phyloP scores from a whole-genome alignment of 2,797 vertebrate species.

The Uromys caudimaculatus region DNA sequence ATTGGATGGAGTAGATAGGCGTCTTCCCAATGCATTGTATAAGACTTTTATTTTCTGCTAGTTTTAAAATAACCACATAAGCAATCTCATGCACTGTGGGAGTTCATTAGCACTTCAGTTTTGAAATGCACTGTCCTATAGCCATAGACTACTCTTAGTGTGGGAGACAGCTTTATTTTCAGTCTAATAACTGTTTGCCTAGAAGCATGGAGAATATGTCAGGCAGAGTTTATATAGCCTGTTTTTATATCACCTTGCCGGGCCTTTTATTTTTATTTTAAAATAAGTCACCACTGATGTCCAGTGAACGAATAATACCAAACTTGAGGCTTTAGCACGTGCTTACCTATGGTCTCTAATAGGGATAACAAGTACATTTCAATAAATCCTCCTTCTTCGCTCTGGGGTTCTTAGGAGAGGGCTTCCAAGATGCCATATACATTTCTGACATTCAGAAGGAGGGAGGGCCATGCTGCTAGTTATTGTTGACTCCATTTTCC shows the following conservation, averaged over 20 bases:
- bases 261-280: neutral
- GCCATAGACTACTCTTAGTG: neutral
- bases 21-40: neutral
- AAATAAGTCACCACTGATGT: neutral
- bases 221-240: slow-evolving; percentile 23
- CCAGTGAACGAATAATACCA: neutral
- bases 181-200: slow-evolving; percentile 20
- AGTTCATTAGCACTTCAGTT: neutral
- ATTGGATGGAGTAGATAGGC: neutral
- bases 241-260: slow-evolving; percentile 7
- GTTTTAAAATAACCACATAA: neutral
- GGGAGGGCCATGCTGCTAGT: neutral
- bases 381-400: neutral
- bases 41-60: neutral
- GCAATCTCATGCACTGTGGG: neutral
- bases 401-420: neutral
- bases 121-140: neutral
- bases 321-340: neutral
- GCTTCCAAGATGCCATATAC: neutral
- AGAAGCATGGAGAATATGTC: slow-evolving; percentile 13
- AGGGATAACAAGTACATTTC: neutral
- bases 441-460: neutral
- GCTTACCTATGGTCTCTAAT: neutral
- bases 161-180: slow-evolving; percentile 41
- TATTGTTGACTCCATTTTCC: neutral